These are phyloP conservation scores for Coleophora deauratella DNA, from an alignment of 2,888 invertebrate genomes.

Conservation along the genomic window DNA sequence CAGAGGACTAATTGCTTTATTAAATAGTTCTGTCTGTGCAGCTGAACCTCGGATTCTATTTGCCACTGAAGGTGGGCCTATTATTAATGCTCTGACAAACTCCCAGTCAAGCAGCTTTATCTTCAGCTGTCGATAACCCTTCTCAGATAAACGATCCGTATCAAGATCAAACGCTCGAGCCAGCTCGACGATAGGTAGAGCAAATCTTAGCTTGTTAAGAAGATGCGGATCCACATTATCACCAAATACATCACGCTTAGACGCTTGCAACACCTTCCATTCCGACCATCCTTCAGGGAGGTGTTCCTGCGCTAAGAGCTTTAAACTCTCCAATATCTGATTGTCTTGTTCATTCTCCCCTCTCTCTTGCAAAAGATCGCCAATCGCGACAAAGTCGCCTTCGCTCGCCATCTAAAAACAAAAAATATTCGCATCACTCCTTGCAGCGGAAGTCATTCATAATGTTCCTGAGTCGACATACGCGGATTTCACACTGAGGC, in stretches of 20 bases:
- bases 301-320: neutral
- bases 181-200: neutral
- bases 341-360: neutral
- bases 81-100: slow-evolving; percentile 1
- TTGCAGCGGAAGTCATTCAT: no score
- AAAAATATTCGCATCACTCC: no score
- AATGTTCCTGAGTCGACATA: no score
- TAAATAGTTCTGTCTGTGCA: neutral
- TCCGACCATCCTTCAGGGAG: slow-evolving; percentile 2
- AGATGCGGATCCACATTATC: neutral
- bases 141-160: neutral
- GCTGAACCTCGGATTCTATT: slow-evolving; percentile 1
- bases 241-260: slow-evolving; percentile 1
- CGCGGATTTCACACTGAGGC: no score
- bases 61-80: neutral
- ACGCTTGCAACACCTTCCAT: neutral
- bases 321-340: neutral
- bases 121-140: neutral
- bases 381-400: neutral
- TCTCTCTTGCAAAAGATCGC: neutral
- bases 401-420: neutral
- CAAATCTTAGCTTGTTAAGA: slow-evolving; percentile 1
- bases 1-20: neutral
- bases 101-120: neutral
- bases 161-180: neutral